A percentile compares a stretch with the other conserved stretches of the same genome.
These are phyloP conservation scores for Bombyx huttoni DNA, from an alignment of 2,888 invertebrate genomes.

Conservation along the genomic window DNA sequence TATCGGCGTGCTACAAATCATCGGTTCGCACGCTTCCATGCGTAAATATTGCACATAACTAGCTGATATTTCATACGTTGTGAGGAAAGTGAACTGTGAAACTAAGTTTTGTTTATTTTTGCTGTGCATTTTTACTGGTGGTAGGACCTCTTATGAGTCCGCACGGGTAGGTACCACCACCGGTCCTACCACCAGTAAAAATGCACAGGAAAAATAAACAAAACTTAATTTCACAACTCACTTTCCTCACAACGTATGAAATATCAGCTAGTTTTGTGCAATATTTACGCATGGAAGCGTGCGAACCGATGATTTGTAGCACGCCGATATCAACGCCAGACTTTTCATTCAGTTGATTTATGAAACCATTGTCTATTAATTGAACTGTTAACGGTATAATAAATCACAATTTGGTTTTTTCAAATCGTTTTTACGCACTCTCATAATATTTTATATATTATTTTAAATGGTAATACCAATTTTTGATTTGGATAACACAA, in stretches of 20 bases:
- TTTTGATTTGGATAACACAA: too few species aligned
- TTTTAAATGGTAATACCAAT: neutral
- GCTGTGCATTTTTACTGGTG: neutral
- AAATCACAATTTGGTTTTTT: neutral
- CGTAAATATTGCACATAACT: neutral
- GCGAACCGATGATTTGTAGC: slow-evolving; percentile 21
- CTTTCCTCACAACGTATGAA: neutral
- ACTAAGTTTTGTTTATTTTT: neutral
- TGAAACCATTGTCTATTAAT: slow-evolving; percentile 2
- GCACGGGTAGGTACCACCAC: too few species aligned
- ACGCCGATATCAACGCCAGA: slow-evolving; percentile 16
- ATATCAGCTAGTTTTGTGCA: neutral
- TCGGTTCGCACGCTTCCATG: slow-evolving; percentile 1
- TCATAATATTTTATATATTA: neutral
- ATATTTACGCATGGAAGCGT: slow-evolving; percentile 1
- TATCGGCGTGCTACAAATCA: slow-evolving; percentile 28
- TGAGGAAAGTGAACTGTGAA: neutral
- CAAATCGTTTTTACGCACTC: neutral
- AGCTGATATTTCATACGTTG: neutral
- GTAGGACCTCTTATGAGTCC: too few species aligned
- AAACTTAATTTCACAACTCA: neutral
- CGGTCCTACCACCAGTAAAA: too few species aligned
- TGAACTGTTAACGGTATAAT: neutral
- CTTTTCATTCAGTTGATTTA: slow-evolving; percentile 26
- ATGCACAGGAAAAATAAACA: neutral